phyloP scores from a whole-genome alignment of 2,797 vertebrate genomes.

The Cossypha caffra region DNA sequence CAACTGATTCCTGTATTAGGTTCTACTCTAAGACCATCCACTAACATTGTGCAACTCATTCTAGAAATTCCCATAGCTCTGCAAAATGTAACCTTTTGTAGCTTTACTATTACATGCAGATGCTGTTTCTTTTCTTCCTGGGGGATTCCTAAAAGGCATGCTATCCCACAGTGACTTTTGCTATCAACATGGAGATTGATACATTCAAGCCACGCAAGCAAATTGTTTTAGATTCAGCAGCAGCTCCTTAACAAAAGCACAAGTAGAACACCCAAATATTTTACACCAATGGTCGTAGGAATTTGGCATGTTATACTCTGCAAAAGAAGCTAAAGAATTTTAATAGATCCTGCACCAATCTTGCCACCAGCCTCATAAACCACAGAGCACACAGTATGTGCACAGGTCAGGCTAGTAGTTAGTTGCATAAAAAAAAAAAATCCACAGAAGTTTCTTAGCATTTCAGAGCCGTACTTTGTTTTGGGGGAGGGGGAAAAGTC shows the following conservation, averaged over 20 bases:
- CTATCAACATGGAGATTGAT: background rate
- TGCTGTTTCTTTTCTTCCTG: background rate
- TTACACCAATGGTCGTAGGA: background rate
- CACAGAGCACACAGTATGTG: fast-evolving
- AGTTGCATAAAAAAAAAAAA: background rate
- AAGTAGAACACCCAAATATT: background rate
- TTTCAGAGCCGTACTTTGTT: background rate
- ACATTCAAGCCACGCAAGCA: background rate
- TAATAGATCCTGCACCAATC: background rate
- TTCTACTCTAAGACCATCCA: background rate
- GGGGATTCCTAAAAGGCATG: background rate
- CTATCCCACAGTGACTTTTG: background rate
- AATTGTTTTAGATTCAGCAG: background rate
- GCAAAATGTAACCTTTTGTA: background rate
- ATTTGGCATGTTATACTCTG: background rate
- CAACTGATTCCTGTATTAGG: background rate
- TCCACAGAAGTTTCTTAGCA: background rate
- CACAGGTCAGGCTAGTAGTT: background rate
- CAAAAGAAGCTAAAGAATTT: constrained; percentile 34
- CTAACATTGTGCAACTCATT: background rate
- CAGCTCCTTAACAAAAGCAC: background rate
- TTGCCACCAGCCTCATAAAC: constrained; percentile 1
- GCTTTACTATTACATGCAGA: background rate
- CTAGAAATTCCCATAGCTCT: background rate
- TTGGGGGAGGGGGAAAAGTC: fast-evolving